Percentiles rank a stretch among this genome's conserved stretches.
Evolutionary conservation across 2,888 invertebrate genomes (phyloP).

Genomic region (Pyrrhia umbra): DNA sequence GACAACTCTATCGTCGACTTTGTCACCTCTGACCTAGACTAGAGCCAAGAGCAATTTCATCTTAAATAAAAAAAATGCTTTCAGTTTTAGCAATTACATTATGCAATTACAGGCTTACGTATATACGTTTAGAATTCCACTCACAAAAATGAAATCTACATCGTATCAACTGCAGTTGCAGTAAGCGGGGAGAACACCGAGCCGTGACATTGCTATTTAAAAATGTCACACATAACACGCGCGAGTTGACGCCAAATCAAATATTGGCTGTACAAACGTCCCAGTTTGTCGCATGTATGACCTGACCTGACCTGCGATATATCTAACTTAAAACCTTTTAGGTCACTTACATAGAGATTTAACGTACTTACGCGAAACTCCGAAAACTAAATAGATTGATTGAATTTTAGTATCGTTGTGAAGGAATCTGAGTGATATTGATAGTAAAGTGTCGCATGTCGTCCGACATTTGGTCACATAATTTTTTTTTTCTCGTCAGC

Average conservation of each 20-base stretch:
- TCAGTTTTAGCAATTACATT: constrained; percentile 6
- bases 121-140: too few relatives aligned
- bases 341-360: constrained; percentile 32
- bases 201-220: constrained; percentile 55
- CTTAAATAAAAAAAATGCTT: neutral
- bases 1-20: too few relatives aligned
- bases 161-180: constrained; percentile 14
- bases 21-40: too few relatives aligned
- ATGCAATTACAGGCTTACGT: too few relatives aligned
- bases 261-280: constrained; percentile 59
- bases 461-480: neutral
- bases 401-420: neutral
- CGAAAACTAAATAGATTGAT: constrained; percentile 1
- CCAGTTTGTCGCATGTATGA: constrained; percentile 7
- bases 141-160: constrained; percentile 5
- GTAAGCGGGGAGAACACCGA: constrained; percentile 17
- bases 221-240: constrained; percentile 60
- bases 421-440: neutral
- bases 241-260: constrained; percentile 63
- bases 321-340: constrained; percentile 38
- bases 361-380: constrained; percentile 27
- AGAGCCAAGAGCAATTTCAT: too few relatives aligned
- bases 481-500: too few relatives aligned
- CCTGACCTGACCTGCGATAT: neutral
- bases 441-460: neutral